Conservation (phyloP, 2,113 vertebrate genomes). For the Cochlearius cochlearius region DNA sequence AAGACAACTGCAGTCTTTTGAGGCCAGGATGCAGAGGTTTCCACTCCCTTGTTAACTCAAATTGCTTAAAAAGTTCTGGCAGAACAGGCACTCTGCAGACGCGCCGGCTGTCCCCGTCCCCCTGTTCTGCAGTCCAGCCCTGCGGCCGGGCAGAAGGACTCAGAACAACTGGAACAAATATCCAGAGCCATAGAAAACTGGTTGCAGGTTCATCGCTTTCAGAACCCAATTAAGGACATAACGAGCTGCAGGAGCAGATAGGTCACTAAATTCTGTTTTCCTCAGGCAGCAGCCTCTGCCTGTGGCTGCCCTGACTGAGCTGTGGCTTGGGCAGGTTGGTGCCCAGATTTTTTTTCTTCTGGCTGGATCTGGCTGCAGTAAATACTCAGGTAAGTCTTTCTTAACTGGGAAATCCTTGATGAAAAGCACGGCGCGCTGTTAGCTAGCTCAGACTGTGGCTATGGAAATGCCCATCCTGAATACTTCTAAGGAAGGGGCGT, state of each 20-base stretch:
- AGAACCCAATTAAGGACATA: not conserved
- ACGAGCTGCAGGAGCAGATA: not conserved
- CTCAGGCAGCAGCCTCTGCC: accelerated
- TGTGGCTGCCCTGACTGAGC: not conserved
- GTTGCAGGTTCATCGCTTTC: not conserved
- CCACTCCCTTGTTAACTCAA: not conserved
- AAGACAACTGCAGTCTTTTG: not conserved
- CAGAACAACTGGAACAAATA: not conserved
- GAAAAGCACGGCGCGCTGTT: not conserved
- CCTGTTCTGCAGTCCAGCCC: not conserved
- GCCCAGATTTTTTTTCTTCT: not conserved
- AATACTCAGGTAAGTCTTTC: not conserved
- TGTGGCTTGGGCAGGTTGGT: not conserved
- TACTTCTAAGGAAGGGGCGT: not conserved
- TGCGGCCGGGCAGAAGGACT: not conserved
- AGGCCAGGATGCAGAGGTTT: not conserved
- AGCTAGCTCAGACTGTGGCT: not conserved
- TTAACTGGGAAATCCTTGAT: not conserved
- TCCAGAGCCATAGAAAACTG: not conserved
- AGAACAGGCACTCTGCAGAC: not conserved
- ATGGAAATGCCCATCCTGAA: not conserved
- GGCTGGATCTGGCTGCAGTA: not conserved
- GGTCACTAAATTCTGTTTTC: not conserved
- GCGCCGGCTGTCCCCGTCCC: accelerated
- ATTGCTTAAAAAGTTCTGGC: not conserved